Evolutionary conservation across 1,140 invertebrate genomes (phyloP), one percentile per base, ranked within the genome.

Genomic region (Drosophila sechellia): DNA sequence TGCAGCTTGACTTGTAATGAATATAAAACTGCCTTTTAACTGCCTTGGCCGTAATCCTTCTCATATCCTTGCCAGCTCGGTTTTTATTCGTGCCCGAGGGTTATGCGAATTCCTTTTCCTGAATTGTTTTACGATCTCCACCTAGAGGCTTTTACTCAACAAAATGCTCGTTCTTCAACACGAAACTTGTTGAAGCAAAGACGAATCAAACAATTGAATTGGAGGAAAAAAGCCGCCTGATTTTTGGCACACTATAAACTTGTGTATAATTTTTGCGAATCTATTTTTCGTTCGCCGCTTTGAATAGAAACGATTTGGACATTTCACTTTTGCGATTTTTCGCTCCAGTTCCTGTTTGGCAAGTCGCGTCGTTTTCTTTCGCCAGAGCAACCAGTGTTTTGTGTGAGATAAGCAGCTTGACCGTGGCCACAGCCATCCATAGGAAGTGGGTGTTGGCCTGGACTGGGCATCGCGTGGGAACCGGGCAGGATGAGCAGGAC

Each of bases 371-470:
- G 27, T 49, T 39, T 46, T 61, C 53, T 63, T 58, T 77, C 49
- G 45, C 73, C 25, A 77, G 72, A 89, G 83, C 83, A 87, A 87
- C 83, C 83, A 87, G 83, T 87, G 83, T 87, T 89, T 87, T 66
- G 79, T 70, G 77, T 70, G 83, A 87, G 83, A 87, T 87, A 87
- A 87, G 83, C 83, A 86, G 81, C 65, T 81, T 71, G 57, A 49
- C 50, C 55, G 31, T 73, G 48, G 17, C 34, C 25, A 37, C 40
- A 17, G 49, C 37, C 40, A 10, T 12, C 17, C 17, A 42, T 50
- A 13, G 31, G 40, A 25, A 31, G 49, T 37, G 76, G 56, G 69
- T 15, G 22, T 31, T 20, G 22, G 53, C 37, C 20, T 37, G 40
- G 43, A n/a, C n/a, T 39, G 37, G 37, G 37, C 10, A 5, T 39